A percentile compares a stretch with the other conserved stretches of the same genome.
Evolutionary conservation across 2,888 invertebrate species (phyloP).

Genomic region (Lamellibrachia columna): DNA sequence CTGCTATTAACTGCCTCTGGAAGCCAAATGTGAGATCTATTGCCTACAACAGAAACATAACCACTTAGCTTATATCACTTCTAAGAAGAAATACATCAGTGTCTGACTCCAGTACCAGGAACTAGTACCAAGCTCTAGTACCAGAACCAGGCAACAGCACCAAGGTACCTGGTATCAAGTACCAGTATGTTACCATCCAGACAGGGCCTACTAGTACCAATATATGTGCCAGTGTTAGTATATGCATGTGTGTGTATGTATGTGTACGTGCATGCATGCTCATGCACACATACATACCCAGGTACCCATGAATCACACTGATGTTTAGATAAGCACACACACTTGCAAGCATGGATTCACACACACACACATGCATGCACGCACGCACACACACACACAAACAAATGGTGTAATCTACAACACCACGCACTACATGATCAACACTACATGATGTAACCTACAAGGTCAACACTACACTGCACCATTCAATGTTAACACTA

Average conservation of each 20-base stretch:
- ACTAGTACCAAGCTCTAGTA: not conserved
- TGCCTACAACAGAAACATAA: not conserved
- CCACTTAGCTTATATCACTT: not conserved
- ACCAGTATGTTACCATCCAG: not conserved
- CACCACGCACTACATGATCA: no score
- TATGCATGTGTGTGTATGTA: no score
- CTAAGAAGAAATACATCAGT: not conserved
- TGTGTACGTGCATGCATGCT: no score
- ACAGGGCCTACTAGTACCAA: no score
- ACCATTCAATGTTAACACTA: not conserved
- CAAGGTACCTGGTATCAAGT: not conserved
- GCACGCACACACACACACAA: no score
- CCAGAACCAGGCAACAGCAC: no score
- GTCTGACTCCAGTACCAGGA: not conserved
- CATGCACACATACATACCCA: no score
- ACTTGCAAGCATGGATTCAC: not conserved
- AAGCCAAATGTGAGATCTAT: not conserved
- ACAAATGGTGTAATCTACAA: not conserved
- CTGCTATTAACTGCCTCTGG: conserved; percentile 1
- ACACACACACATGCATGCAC: not conserved
- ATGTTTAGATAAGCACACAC: not conserved
- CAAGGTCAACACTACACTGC: not conserved
- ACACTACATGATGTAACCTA: not conserved
- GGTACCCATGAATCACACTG: no score
- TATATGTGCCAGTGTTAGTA: no score